Conservation (phyloP, 2,113 vertebrate species). For the Picathartes gymnocephalus region DNA sequence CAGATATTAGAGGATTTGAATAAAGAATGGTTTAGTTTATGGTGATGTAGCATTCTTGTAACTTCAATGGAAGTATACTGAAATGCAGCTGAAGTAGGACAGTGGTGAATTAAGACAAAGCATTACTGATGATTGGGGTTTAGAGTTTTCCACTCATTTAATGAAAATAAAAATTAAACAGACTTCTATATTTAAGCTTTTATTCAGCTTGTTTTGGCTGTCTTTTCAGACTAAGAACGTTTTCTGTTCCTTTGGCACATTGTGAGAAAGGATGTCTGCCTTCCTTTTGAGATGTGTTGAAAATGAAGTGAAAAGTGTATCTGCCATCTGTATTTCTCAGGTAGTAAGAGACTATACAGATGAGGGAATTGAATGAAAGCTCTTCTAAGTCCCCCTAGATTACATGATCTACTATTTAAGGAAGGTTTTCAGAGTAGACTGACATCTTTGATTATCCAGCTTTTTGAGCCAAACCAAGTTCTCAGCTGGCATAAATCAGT, state of each 20-base stretch:
- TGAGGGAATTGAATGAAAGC: constrained; percentile 16
- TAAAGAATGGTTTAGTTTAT: neutral
- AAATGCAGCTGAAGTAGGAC: neutral
- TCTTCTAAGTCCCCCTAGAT: neutral
- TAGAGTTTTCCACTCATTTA: neutral
- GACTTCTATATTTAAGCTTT: neutral
- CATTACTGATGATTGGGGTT: neutral
- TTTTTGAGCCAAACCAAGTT: neutral
- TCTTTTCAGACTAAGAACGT: neutral
- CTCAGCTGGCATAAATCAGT: neutral
- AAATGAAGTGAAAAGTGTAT: constrained; percentile 21
- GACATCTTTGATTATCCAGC: neutral
- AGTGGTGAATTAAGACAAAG: neutral
- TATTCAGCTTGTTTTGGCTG: neutral
- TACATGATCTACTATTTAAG: neutral
- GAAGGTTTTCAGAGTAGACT: neutral
- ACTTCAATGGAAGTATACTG: neutral
- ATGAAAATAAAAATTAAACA: neutral
- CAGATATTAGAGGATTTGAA: neutral
- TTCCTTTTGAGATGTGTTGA: neutral
- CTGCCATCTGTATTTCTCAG: constrained; percentile 16
- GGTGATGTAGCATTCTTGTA: neutral
- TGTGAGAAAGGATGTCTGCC: neutral
- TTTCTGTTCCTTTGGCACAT: neutral
- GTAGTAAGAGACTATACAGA: neutral